Evolutionary conservation across 2,888 invertebrate species (phyloP).

Genomic region (Amblyjoppa fuscipennis): DNA sequence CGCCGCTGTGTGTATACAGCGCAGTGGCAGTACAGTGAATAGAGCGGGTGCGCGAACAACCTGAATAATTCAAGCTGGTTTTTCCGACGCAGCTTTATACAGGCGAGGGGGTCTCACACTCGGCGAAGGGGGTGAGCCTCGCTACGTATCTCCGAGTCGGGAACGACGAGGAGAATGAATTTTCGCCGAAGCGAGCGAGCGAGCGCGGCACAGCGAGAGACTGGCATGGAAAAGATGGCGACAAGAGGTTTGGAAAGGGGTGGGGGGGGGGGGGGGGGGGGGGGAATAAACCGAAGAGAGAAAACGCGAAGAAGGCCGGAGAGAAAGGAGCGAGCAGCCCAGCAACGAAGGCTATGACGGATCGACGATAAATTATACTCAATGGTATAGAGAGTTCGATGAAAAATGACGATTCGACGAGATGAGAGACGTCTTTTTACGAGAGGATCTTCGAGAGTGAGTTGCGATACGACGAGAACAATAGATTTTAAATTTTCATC

Average conservation of each 20-base stretch:
- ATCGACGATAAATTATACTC: conserved; percentile 62
- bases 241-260: background rate
- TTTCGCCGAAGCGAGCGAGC: conserved; percentile 46
- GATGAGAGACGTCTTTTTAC: conserved; percentile 11
- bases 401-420: conserved; percentile 41
- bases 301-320: background rate
- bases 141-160: conserved; percentile 24
- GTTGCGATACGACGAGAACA: conserved; percentile 10
- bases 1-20: background rate
- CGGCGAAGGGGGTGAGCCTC: conserved; percentile 19
- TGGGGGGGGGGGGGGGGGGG: background rate
- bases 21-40: conserved; percentile 20
- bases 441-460: background rate
- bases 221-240: background rate
- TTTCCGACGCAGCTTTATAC: conserved; percentile 42
- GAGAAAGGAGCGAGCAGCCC: background rate
- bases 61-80: conserved; percentile 67
- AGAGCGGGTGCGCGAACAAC: conserved; percentile 27
- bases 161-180: conserved; percentile 62
- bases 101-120: background rate
- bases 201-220: background rate
- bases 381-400: conserved; percentile 19
- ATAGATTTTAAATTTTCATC: conserved; percentile 22
- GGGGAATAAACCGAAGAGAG: background rate
- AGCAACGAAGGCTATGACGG: conserved; percentile 55